phyloP scores from a whole-genome alignment of 2,113 vertebrate species.

The Leptobrachium leishanense region DNA sequence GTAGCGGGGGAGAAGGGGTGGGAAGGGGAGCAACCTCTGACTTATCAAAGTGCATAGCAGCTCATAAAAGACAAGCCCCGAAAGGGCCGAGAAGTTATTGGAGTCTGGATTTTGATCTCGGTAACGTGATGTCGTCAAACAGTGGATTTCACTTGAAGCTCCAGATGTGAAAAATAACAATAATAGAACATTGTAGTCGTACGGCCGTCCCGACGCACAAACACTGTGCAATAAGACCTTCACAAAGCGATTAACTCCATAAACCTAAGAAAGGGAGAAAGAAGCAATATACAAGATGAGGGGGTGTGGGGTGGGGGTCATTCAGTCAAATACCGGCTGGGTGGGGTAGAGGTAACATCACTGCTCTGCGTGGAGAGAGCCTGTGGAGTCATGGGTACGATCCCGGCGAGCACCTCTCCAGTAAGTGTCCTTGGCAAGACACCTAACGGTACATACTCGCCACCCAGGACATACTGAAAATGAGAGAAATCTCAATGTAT shows the following conservation, averaged over 20 bases:
- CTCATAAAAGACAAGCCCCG: slow-evolving; percentile 66
- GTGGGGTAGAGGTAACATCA: no score
- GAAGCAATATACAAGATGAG: neutral
- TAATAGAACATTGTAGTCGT: slow-evolving; percentile 31
- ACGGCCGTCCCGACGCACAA: slow-evolving; percentile 24
- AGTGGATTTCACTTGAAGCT: slow-evolving; percentile 18
- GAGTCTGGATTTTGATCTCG: slow-evolving; percentile 70
- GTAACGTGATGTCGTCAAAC: slow-evolving; percentile 63
- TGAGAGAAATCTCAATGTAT: no score
- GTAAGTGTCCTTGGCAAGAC: no score
- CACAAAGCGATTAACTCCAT: slow-evolving; percentile 21
- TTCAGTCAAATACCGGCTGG: no score
- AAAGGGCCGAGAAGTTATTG: slow-evolving; percentile 54
- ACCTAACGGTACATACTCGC: no score
- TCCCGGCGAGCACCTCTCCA: no score
- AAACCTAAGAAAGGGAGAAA: neutral
- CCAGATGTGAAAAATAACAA: slow-evolving; percentile 46
- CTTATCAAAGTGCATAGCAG: slow-evolving; percentile 65
- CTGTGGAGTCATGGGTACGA: no score
- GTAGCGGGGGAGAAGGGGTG: neutral
- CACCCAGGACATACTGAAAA: no score
- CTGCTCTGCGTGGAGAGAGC: no score
- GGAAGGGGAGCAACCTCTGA: slow-evolving; percentile 46
- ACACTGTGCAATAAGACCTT: slow-evolving; percentile 37
- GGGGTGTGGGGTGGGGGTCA: no score